phyloP scores from a whole-genome alignment of 1,140 invertebrate genomes.

The Holcopasites calliopsidis region DNA sequence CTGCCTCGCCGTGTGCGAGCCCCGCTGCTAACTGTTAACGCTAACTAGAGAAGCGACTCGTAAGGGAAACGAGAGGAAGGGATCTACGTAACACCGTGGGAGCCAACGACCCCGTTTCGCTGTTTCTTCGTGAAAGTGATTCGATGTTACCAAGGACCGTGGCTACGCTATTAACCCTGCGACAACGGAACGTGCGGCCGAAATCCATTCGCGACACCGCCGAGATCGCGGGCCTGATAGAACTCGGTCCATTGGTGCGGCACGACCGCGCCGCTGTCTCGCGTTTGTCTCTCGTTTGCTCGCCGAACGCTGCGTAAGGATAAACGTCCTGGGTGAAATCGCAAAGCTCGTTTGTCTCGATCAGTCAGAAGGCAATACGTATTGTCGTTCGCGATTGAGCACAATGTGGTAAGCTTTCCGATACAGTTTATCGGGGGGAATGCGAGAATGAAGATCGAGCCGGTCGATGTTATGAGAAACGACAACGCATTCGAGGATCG shows the following conservation, averaged over 20 bases:
- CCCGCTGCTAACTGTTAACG: slow-evolving; percentile 39
- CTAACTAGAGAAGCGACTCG: slow-evolving; percentile 11
- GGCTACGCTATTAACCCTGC: slow-evolving; percentile 41
- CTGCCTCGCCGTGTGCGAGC: not conserved
- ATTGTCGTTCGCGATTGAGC: not conserved
- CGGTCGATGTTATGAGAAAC: not conserved
- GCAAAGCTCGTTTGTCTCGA: not conserved
- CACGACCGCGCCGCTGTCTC: slow-evolving; percentile 67
- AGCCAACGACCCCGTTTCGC: slow-evolving; percentile 68
- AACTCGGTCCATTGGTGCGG: slow-evolving; percentile 74
- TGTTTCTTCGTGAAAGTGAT: slow-evolving; percentile 76
- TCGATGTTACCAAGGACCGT: slow-evolving; percentile 58
- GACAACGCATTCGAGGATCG: not conserved
- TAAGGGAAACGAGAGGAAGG: not conserved
- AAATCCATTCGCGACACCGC: slow-evolving; percentile 34
- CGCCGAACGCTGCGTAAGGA: slow-evolving; percentile 35
- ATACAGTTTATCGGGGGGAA: slow-evolving; percentile 5
- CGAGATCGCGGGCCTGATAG: slow-evolving; percentile 70
- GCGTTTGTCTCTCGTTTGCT: slow-evolving; percentile 54
- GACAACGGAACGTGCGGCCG: slow-evolving; percentile 1
- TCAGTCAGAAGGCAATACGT: slow-evolving; percentile 1
- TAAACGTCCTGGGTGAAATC: slow-evolving; percentile 30
- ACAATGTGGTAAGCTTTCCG: not conserved
- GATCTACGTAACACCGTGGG: slow-evolving; percentile 70
- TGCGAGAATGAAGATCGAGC: not conserved